Base-by-base conservation (phyloP, 2,888 invertebrate genomes). In the Ichneumoninae sp. region DNA sequence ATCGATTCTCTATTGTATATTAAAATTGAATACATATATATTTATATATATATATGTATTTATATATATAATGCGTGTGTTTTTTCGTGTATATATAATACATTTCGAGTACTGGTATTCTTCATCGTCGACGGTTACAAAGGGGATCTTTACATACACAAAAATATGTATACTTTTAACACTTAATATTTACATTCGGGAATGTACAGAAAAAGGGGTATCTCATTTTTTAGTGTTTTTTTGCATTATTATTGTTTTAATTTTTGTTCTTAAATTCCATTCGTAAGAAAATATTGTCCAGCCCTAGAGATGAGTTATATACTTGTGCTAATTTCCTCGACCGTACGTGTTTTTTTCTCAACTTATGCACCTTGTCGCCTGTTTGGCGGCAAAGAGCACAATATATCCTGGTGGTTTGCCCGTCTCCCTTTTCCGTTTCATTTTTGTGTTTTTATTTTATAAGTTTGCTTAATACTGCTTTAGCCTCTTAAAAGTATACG, bases 211-310 rank as follows among this genome's bases (percentile, higher is more conserved):
- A 83, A 85, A 81, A 77, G 70, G 79, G 83, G 76, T 47, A 65
- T 69, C 44, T 68, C 57, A 52, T 50, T 47, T 44, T 19, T 83
- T 72, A 52, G 52, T 78, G 6, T 68, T 71, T 54, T 44, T 70
- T 77, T 82, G 75, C 70, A 26, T 62, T 78, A 74, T 78, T 33
- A 70, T 83, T 66, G 50, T 52, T 22, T 57, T 75, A 69, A 68
- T 57, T 85, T 84, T 62, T 60, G 65, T 80, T 76, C 76, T 40
- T 82, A 40, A 82, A 69, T 88, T 84, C 68, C 80, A 82, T 85
- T 83, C 68, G 86, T 89, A 89, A 88, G 88, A 91, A 91, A 91
- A 91, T 90, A 90, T 87, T 89, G 88, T 91, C 91, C 91, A 92
- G 89, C 88, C 89, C 88, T 82, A 71, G 36, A 85, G 76, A 77